Evolutionary conservation across 2,888 invertebrate genomes (phyloP).

Genomic region (Microchrysa polita): DNA sequence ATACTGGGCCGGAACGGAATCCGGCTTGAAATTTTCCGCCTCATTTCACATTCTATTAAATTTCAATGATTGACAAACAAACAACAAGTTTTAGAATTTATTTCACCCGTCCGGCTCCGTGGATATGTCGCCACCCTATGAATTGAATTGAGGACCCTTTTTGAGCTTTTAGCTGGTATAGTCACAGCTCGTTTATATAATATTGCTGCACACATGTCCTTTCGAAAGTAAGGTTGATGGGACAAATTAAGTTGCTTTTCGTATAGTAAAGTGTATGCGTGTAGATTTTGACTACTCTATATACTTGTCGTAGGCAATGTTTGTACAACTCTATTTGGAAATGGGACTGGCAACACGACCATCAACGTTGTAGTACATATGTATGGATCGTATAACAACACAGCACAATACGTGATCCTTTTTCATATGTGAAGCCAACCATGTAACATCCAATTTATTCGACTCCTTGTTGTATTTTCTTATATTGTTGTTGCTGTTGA

Average conservation of each 20-base stretch:
- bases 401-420: constrained; percentile 27
- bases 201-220: too few species aligned
- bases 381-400: background rate
- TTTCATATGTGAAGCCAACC: constrained; percentile 39
- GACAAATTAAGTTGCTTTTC: constrained; percentile 17
- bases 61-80: constrained; percentile 43
- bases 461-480: background rate
- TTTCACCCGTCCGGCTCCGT: background rate
- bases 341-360: background rate
- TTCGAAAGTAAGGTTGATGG: background rate
- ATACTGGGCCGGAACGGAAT: background rate
- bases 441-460: constrained; percentile 26
- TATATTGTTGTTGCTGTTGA: too few species aligned
- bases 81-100: constrained; percentile 28
- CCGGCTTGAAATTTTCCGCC: constrained; percentile 27
- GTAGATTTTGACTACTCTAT: too few species aligned
- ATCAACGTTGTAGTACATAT: too few species aligned
- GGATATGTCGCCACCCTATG: background rate
- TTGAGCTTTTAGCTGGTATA: too few species aligned
- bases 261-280: too few species aligned
- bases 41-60: constrained; percentile 34
- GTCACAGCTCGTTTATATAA: too few species aligned
- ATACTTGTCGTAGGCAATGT: too few species aligned
- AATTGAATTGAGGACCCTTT: too few species aligned
- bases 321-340: background rate